These are phyloP conservation scores for Limnodromus scolopaceus DNA, from an alignment of 2,797 vertebrate genomes.

Conservation along the genomic window DNA sequence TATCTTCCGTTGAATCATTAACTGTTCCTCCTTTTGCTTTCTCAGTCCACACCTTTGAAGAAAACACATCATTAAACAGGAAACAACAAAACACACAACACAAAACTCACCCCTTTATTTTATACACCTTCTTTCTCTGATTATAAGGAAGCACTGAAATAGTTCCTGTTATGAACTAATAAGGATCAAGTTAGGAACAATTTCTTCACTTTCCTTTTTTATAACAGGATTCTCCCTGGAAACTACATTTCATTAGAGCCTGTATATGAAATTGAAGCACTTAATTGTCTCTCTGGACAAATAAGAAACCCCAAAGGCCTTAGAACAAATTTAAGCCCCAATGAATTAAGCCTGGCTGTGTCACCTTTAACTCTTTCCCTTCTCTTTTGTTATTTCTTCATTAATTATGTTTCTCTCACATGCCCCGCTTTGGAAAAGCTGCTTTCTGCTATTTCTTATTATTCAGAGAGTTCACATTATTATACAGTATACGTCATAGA, in stretches of 20 bases:
- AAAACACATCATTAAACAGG: neutral
- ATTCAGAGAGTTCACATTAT: neutral
- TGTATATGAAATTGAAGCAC: neutral
- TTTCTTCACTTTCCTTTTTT: neutral
- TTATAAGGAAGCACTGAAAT: neutral
- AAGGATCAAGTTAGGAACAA: neutral
- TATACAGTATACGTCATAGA: neutral
- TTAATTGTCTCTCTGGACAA: neutral
- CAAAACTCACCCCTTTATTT: neutral
- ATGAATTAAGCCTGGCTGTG: neutral
- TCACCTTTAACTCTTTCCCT: neutral
- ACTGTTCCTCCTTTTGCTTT: constrained; percentile 83
- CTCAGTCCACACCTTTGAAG: constrained; percentile 86
- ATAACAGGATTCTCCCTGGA: neutral
- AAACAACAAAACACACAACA: neutral
- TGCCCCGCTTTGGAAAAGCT: neutral
- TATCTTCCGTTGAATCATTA: constrained; percentile 76
- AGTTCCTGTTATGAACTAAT: neutral
- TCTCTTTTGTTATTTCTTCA: neutral
- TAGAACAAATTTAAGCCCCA: neutral
- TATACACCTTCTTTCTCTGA: neutral
- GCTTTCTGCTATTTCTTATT: neutral
- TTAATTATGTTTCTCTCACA: neutral
- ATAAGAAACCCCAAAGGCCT: neutral
- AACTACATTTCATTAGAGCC: neutral